Base-by-base conservation (phyloP, 2,888 invertebrate genomes). In the Spilarctia lutea region DNA sequence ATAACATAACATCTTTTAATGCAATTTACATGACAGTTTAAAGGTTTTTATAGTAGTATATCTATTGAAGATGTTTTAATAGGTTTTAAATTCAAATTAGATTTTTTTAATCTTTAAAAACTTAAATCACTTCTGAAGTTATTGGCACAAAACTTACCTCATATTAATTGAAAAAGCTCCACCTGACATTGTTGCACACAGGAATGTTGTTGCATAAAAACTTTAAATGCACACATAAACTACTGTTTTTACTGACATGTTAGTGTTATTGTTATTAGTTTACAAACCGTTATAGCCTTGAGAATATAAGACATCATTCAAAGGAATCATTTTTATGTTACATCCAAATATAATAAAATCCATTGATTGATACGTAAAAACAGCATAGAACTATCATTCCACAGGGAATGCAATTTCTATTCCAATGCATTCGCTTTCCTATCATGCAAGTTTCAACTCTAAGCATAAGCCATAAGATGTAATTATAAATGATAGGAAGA, bases 331-430 rank as follows among this genome's bases (percentile, higher is more conserved):
- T 71, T 78, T 76, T 73, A 86, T 88, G 79, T 78, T 39, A 72
- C 78, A 71, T 74, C 45, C 71, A 79, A 75, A 75, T 52, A 39
- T 39, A 63, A 35, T 60, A 79, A 78, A 74, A 83, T 79, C 75
- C 79, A 81, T 85, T 84, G 81, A 85, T 84, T 81, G 82, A 84
- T 88, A 79, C 81, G 81, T 75, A 79, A 86, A 88, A 89, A 88
- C 87, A 85, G 87, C 89, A 88, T 85, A 84, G 81, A 86, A 81
- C 82, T 84, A 82, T 56, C 75, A 35, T n/a, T 70, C 81, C 75
- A 80, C 52, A 72, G 65, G 79, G 79, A 81, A 86, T 82, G 89
- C 86, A 82, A 85, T 85, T 78, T 75, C 48, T 35, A 63, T 72
- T 66, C 65, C 74, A 75, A 65, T 75, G 72, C 42, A 72, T 75